Evolutionary conservation across 2,888 invertebrate genomes (phyloP), one percentile per base, ranked within the genome.

Genomic region (Endotricha flammealis): DNA sequence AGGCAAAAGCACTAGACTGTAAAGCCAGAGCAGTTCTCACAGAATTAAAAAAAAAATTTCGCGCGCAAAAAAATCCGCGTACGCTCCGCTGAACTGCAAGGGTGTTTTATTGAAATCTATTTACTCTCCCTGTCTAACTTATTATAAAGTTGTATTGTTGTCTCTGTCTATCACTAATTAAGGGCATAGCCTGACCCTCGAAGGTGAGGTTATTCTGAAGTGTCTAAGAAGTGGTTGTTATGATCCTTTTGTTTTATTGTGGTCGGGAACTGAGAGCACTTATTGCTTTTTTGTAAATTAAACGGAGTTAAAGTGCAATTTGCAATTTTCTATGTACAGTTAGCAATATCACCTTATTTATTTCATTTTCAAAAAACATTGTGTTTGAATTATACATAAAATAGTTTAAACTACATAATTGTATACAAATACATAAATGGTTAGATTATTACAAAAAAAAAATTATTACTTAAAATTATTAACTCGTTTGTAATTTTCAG

Each of bases 171-270:
- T 36, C 62, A 43, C 47, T 81, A 83, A 82, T 83, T 83, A 81
- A 83, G 69, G 70, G 74, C 64, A 63, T 74, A 50, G 60, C 34
- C 72, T 74, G 80, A 77, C 80, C 77, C 76, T 69, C 60, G 55
- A 67, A 73, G 64, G 68, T 62, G 60, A 57, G 53, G 64, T 69
- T 72, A 69, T 67, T 62, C 57, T 48, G 35, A 56, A 69, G 72
- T 65, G 58, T 67, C 69, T 70, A 65, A 72, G 69, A 69, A 77
- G 80, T 65, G 70, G 73, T 73, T 75, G 70, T 77, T 76, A 63
- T 76, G 76, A 75, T 73, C 70, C n/a, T 67, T 71, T 83, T 83
- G 77, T 83, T 68, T 81, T 72, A 73, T 74, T 74, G 58, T 70
- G 49, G 49, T 41, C 52, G 52, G 41, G 55, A 62, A 69, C 67